Evolutionary conservation across 2,113 vertebrate species (phyloP).

Genomic region (Macquaria ambigua): DNA sequence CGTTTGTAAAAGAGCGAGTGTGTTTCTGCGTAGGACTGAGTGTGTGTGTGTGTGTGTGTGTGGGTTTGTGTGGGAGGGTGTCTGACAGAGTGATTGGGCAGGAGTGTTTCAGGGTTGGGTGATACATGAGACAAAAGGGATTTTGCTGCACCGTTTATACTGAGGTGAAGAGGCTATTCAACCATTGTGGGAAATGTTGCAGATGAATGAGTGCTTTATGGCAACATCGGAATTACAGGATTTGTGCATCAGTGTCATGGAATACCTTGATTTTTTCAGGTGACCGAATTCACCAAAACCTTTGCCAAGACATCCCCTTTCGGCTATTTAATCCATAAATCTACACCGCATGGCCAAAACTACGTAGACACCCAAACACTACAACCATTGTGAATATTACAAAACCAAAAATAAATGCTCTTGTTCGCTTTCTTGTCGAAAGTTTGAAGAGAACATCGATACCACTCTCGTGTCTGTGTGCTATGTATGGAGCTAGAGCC

Average conservation of each 20-base stretch:
- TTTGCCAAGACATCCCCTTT: background rate
- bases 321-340: background rate
- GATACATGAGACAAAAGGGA: background rate
- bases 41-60: background rate
- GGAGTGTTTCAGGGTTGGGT: slow-evolving; percentile 9
- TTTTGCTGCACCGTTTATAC: background rate
- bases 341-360: background rate
- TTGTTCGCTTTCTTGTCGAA: too few relatives aligned
- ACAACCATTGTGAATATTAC: background rate
- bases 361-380: too few relatives aligned
- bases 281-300: background rate
- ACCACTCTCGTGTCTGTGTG: background rate
- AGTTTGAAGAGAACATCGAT: background rate
- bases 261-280: background rate
- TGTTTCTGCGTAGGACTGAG: background rate
- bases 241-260: background rate
- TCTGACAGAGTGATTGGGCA: background rate
- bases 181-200: background rate
- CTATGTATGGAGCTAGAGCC: background rate
- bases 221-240: background rate
- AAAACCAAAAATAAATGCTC: too few relatives aligned
- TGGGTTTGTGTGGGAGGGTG: slow-evolving; percentile 2
- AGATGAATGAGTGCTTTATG: background rate
- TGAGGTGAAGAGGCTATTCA: background rate
- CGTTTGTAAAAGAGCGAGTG: slow-evolving; percentile 23